A percentile compares a stretch with the other conserved stretches of the same genome.
Conservation (phyloP, 2,797 vertebrate genomes). For the Remorina albescens region DNA sequence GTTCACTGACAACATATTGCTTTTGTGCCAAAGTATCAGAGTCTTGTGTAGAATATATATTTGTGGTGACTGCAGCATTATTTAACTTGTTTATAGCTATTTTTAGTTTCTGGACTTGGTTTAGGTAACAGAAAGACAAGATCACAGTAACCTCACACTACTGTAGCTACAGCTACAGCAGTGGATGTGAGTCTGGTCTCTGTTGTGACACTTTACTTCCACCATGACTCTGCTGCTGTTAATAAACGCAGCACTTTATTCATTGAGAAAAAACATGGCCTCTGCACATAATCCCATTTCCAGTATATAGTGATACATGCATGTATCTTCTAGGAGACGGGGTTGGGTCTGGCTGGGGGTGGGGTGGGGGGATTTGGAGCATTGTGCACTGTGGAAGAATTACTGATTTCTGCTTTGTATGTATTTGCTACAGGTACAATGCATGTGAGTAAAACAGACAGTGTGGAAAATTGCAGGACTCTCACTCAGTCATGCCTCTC, state of each 20-base stretch:
- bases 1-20: not conserved
- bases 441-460: conserved; percentile 38
- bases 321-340: not conserved
- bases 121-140: not conserved
- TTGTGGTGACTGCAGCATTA: not conserved
- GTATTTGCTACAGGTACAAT: conserved; percentile 22
- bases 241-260: not conserved
- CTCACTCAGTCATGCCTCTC: conserved; percentile 7
- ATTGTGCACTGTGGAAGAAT: conserved; percentile 20
- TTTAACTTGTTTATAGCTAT: no score
- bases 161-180: not conserved
- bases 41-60: not conserved
- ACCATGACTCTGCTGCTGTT: not conserved
- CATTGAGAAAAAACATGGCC: not conserved
- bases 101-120: not conserved
- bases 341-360: conserved; percentile 17
- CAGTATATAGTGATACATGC: not conserved
- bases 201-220: not conserved
- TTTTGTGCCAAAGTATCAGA: not conserved
- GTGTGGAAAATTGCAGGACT: not conserved
- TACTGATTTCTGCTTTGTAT: conserved; percentile 42
- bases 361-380: conserved; percentile 28
- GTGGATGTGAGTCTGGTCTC: not conserved
- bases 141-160: not conserved
- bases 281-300: not conserved